Evolutionary conservation across 2,113 vertebrate genomes (phyloP).

Genomic region (Onychostoma macrolepis): DNA sequence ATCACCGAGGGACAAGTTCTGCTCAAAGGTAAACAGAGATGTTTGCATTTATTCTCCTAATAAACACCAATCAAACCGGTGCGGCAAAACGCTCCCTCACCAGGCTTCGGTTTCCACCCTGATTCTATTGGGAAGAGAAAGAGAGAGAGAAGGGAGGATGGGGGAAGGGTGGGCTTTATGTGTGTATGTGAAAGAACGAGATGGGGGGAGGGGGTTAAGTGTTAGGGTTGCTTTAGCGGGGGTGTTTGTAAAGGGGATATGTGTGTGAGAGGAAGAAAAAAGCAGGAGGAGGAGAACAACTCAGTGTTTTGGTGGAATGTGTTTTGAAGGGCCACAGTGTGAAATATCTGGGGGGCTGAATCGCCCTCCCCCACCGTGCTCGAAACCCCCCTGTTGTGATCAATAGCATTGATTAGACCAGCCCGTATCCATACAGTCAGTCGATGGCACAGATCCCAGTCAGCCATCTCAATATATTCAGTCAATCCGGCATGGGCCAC

Average conservation of each 20-base stretch:
- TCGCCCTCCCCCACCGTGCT: constrained; percentile 11
- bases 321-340: constrained; percentile 29
- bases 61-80: background rate
- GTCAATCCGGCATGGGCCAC: constrained; percentile 10
- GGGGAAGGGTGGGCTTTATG: constrained; percentile 39
- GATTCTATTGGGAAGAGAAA: constrained; percentile 40
- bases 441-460: constrained; percentile 42
- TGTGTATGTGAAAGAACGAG: constrained; percentile 38
- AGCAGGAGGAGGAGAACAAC: background rate
- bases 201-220: constrained; percentile 26
- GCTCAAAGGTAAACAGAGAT: constrained; percentile 80
- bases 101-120: constrained; percentile 17
- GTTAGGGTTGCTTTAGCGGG: constrained; percentile 36
- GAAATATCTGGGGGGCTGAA: constrained; percentile 39
- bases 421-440: constrained; percentile 43
- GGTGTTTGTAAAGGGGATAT: constrained; percentile 41
- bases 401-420: constrained; percentile 53
- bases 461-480: constrained; percentile 26
- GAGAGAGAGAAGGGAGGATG: background rate
- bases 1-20: constrained; percentile 84
- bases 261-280: constrained; percentile 15
- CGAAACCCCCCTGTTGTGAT: constrained; percentile 45
- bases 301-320: constrained; percentile 35
- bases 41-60: background rate
- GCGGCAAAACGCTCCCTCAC: background rate